A percentile compares a stretch with the other conserved stretches of the same genome.
These are phyloP conservation scores for Bedellia somnulentella DNA, from an alignment of 2,888 invertebrate genomes.

Conservation along the genomic window DNA sequence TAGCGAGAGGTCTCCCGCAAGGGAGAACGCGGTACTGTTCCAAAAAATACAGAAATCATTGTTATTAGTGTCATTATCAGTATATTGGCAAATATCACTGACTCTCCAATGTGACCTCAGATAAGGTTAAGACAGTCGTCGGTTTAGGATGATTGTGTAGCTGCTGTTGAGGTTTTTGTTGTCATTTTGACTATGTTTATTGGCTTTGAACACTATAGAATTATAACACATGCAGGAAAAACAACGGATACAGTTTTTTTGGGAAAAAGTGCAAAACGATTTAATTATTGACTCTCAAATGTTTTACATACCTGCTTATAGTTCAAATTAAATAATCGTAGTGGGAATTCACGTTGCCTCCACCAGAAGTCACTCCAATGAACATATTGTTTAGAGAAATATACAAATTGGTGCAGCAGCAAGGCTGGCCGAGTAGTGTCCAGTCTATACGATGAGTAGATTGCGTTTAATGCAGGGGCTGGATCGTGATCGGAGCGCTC, in stretches of 20 bases:
- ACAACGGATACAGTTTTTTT: too few species aligned
- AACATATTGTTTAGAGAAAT: conserved; percentile 37
- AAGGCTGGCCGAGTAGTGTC: conserved; percentile 15
- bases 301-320: too few species aligned
- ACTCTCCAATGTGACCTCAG: not conserved
- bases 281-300: too few species aligned
- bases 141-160: too few species aligned
- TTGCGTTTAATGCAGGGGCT: conserved; percentile 15
- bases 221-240: too few species aligned
- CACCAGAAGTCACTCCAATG: conserved; percentile 53
- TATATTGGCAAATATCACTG: not conserved
- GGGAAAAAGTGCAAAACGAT: too few species aligned
- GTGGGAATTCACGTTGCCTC: conserved; percentile 53
- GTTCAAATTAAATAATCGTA: conserved; percentile 57
- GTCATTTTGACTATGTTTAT: too few species aligned
- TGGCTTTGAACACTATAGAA: too few species aligned
- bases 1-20: too few species aligned
- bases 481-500: too few species aligned
- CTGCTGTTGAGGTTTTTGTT: too few species aligned
- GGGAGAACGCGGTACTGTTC: not conserved
- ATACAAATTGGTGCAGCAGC: conserved; percentile 2
- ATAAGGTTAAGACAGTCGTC: conserved; percentile 1
- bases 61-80: not conserved
- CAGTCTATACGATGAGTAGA: conserved; percentile 19
- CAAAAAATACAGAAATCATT: too few species aligned